Base-by-base conservation (phyloP, 2,888 invertebrate genomes). In the Ophraella communa region DNA sequence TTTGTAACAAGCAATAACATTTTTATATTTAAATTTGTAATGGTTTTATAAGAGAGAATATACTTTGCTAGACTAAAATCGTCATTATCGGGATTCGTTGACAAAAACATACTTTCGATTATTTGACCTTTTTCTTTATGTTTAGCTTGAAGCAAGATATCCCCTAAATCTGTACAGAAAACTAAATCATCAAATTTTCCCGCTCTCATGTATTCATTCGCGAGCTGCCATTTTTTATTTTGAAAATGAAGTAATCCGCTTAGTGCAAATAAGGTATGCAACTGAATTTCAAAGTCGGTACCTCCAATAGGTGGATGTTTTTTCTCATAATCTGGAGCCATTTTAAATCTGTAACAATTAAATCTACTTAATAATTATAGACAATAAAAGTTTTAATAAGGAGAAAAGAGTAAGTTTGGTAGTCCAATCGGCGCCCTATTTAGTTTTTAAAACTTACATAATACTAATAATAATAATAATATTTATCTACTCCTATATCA, bases 141-240 rank as follows among this genome's bases (percentile, higher is more conserved):
- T 39, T 54, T 54, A 10, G 39, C 20, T 39, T 54, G 54, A 23
- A 54, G 23, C 4, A 54, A 35, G 7, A 54, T 4, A 39, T 54
- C 39, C 0, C 21, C 39, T n/a, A 21, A 18, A n/a, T 54, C 54
- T 24, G 39, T 21, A 23, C 39, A 14, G 14, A 54, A 54, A 7
- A 54, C 39, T 5, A 54, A 39, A 54, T 54, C 54, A 8, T 54
- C 54, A 23, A 54, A 54, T 54, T 54, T 54, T 42, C 39, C 39
- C 4, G 54, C 54, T 11, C 11, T 14, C 23, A 14, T 11, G n/a
- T 54, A 14, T 39, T 54, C 54, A 21, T 54, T 54, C 8, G 54
- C 35, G 1, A 39, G 23, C 4, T 39, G 35, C 54, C 54, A 54
- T 8, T 54, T n/a, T 21, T 21, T 20, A 14, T 23, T 7, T 21